Evolutionary conservation across 2,113 vertebrate genomes (phyloP).

Genomic region (Martes martes): DNA sequence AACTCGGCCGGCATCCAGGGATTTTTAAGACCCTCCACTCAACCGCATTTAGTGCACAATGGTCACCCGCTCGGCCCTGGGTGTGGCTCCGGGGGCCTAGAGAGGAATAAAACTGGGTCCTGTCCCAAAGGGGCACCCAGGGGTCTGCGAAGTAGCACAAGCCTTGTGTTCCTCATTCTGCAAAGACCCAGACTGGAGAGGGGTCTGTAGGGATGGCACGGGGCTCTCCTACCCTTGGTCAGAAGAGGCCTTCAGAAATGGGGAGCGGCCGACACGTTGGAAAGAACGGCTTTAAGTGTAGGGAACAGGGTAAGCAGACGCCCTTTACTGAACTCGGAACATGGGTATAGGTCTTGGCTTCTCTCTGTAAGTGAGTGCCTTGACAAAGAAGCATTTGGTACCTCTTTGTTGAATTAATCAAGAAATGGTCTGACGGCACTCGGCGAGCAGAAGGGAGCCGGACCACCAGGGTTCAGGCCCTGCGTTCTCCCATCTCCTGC

Average conservation of each 20-base stretch:
- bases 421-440: fast-evolving
- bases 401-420: background rate
- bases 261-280: background rate
- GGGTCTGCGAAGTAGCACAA: background rate
- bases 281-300: background rate
- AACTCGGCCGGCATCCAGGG: background rate
- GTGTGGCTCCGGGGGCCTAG: background rate
- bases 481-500: fast-evolving
- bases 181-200: background rate
- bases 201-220: fast-evolving
- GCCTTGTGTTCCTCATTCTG: background rate
- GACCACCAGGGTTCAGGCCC: fast-evolving
- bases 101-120: background rate
- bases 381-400: background rate
- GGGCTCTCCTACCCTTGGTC: too few relatives aligned
- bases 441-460: fast-evolving
- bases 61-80: background rate
- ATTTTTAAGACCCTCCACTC: background rate
- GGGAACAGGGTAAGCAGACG: background rate
- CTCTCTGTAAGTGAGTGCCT: background rate
- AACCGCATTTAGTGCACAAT: background rate
- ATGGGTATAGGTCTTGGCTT: background rate
- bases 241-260: background rate
- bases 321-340: background rate
- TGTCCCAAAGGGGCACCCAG: background rate